A percentile compares a stretch with the other conserved stretches of the same genome.
phyloP scores from a whole-genome alignment of 2,113 vertebrate genomes.

The Piprites chloris region DNA sequence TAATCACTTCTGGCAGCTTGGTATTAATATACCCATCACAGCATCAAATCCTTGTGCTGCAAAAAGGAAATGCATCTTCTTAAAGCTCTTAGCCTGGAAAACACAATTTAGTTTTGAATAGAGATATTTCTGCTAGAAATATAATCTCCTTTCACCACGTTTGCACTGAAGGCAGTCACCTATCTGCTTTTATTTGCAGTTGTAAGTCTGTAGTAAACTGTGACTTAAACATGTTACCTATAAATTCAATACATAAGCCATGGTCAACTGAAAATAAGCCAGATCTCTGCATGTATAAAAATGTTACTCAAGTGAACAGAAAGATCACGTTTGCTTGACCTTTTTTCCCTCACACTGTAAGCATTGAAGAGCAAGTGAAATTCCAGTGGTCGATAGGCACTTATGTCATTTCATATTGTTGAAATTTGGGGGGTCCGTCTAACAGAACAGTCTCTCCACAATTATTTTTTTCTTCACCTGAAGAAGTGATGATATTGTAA shows the following conservation, averaged over 20 bases:
- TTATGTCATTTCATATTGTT: neutral
- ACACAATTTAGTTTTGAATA: neutral
- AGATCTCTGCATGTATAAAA: neutral
- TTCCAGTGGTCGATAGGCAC: neutral
- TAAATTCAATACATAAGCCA: neutral
- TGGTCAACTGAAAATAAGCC: neutral
- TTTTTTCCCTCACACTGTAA: neutral
- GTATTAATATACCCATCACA: neutral
- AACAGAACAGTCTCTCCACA: neutral
- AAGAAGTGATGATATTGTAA: neutral
- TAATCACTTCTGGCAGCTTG: conserved; percentile 1
- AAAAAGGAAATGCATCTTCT: neutral
- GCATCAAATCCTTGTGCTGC: neutral
- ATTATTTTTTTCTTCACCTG: neutral
- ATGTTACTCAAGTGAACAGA: neutral
- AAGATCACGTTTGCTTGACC: neutral
- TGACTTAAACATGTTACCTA: neutral
- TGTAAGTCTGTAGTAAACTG: neutral
- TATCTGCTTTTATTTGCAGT: neutral
- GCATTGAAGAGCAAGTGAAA: neutral
- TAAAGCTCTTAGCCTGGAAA: neutral
- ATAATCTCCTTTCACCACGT: neutral
- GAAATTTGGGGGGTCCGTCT: neutral
- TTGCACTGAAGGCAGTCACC: neutral
- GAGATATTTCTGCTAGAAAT: neutral